phyloP scores from a whole-genome alignment of 2,888 invertebrate species.

The Yponomeuta plumbellus region DNA sequence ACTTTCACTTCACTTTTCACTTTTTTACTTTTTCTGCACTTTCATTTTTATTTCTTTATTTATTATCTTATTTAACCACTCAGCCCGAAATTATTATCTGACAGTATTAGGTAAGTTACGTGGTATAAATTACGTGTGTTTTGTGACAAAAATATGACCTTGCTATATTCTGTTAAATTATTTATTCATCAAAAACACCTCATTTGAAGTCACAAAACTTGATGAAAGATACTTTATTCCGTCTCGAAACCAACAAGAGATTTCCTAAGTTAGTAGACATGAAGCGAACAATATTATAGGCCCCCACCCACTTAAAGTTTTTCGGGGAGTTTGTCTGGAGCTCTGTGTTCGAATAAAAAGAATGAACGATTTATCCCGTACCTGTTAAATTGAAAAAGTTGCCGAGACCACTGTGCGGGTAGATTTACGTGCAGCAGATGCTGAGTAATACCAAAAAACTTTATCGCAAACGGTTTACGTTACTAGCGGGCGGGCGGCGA shows the following conservation, averaged over 20 bases:
- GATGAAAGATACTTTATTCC: background rate
- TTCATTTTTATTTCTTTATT: too few relatives aligned
- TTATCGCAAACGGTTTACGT: conserved; percentile 58
- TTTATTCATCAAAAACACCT: background rate
- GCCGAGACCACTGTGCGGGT: conserved; percentile 66
- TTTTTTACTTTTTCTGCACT: too few relatives aligned
- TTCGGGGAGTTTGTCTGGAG: conserved; percentile 62
- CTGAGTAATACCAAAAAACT: conserved; percentile 73
- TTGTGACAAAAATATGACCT: too few relatives aligned
- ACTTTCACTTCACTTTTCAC: too few relatives aligned
- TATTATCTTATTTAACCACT: too few relatives aligned
- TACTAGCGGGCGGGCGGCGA: conserved; percentile 29
- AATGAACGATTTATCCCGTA: conserved; percentile 75
- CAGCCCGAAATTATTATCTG: too few relatives aligned
- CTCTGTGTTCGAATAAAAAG: conserved; percentile 74
- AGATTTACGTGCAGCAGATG: conserved; percentile 71
- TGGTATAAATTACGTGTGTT: too few relatives aligned
- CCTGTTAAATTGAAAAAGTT: conserved; percentile 77
- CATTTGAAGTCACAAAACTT: background rate
- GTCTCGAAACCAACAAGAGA: conserved; percentile 30
- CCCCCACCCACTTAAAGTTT: conserved; percentile 50
- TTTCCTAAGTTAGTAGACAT: conserved; percentile 47
- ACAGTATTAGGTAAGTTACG: too few relatives aligned
- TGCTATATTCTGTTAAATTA: background rate
- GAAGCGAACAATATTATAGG: conserved; percentile 52